Evolutionary conservation across 2,113 vertebrate genomes (phyloP), one percentile per base, ranked within the genome.

Genomic region (Paraplagusia blochii): DNA sequence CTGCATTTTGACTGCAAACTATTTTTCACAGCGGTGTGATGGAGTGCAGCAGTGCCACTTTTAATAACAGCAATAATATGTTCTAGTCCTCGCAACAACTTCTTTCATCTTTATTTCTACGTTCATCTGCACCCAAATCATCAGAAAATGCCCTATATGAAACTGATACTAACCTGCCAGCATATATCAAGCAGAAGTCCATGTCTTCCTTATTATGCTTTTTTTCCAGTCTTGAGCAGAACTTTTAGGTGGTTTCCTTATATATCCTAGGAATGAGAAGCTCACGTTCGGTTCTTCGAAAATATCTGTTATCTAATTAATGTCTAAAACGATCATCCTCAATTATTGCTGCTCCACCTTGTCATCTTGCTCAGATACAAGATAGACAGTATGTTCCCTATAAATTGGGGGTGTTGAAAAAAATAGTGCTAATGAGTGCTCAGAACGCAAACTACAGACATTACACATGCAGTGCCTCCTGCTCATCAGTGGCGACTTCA

Each of bases 361-460:
- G 34, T 1, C 39, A 38, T 61, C 70, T 53, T 8, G 19, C 55
- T 52, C 44, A 58, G 62, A 78, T 29, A 53, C 58, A 45, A 53
- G 29, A 51, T 72, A 29, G 22, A 29, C 22, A 29, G 22, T 29
- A 75, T 64, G 76, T 69, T 79, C 17, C 35, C 58, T 59, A 64
- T 75, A 19, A 82, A 70, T 60, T 10, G 1, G 39, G 34, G 53
- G 55, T 67, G 66, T 47, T 78, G 42, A 54, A 70, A 51, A 69
- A 39, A 71, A 16, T 48, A 58, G 66, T 59, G 64, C n/a, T n/a
- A 83, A 66, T 53, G 71, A 74, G 74, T 74, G 54, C 57, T 70
- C 19, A 1, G 63, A 82, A 75, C 72, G 77, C 85, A n/a, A n/a
- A n/a, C n/a, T n/a, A n/a, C n/a, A n/a, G 85, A 85, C 77, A 75